Base-by-base conservation (phyloP, 2,888 invertebrate species). In the Anaspis maculata region DNA sequence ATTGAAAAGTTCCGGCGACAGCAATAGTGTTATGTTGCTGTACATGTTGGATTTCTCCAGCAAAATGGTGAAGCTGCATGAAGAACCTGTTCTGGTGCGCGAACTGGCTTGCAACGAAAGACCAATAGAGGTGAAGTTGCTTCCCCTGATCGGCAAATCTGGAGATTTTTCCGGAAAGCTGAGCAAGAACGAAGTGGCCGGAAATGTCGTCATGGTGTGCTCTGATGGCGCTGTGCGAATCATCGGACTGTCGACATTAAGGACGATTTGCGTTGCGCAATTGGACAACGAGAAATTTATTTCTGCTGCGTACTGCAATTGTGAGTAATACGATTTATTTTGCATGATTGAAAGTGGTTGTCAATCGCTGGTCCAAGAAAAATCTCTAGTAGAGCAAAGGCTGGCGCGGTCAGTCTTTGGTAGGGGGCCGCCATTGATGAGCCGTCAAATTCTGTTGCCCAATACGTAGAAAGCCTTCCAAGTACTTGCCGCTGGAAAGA, bases 281-380 rank as follows among this genome's bases (percentile, higher is more conserved):
- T 73, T 81, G 21, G 77, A 79, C 1, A 73, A 74, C 22, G 76
- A 78, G 25, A 78, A 76, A 53, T 89, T 90, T 56, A 76, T 86
- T 9, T 85, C 89, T 0, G 83, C 83, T 2, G 81, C 83, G 1
- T 91, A 86, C 62, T 91, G 91, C 61, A 83, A 85, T 36, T 88
- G 89, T 68, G 66, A 70, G 73, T 69, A 13, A 11, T 7, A 3
- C 13, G 32, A n/a, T n/a, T n/a, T n/a, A 7, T 19, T 19, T 19
- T 19, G 6, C 9, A 9, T 19, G 9, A 7, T 19, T 7, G 6
- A 9, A 7, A 19, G 21, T n/a, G n/a, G n/a, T n/a, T n/a, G n/a
- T n/a, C n/a, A n/a, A n/a, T n/a, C n/a, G n/a, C n/a, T n/a, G n/a
- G n/a, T n/a, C n/a, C n/a, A n/a, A n/a, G n/a, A n/a, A n/a, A n/a